Conservation (phyloP, 2,888 invertebrate genomes). For the Dysmachus trigonus region DNA sequence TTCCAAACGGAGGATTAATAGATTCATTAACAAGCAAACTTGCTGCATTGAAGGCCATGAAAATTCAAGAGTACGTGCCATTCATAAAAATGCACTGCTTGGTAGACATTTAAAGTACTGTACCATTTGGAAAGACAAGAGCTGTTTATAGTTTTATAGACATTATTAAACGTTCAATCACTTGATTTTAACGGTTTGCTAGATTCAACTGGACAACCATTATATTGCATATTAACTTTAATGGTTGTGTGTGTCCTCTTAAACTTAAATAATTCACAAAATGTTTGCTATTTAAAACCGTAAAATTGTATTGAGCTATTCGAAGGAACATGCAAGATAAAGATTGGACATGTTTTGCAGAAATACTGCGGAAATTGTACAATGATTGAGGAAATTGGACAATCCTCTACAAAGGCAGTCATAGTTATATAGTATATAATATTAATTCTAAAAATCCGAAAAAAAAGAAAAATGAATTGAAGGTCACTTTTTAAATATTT, state of each 20-base stretch:
- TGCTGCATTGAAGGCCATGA: not conserved
- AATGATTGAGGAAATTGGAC: too few species aligned
- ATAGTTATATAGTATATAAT: too few species aligned
- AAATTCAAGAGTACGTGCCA: not conserved
- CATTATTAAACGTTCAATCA: not conserved
- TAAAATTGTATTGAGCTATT: too few species aligned
- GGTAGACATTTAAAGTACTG: not conserved
- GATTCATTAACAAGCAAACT: not conserved
- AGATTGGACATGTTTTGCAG: too few species aligned
- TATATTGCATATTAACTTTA: not conserved
- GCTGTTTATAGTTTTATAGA: not conserved
- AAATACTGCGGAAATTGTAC: too few species aligned
- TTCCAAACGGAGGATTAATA: not conserved
- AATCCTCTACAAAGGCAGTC: too few species aligned
- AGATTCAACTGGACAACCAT: not conserved
- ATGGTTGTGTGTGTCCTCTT: not conserved
- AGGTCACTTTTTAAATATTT: too few species aligned
- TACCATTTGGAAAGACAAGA: not conserved
- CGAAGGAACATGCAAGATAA: too few species aligned
- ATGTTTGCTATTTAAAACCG: not conserved
- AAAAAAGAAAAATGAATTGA: too few species aligned
- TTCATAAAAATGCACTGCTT: too few species aligned
- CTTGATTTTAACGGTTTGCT: not conserved
- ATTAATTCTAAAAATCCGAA: too few species aligned
- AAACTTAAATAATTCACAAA: not conserved